Percentiles rank a stretch among this genome's conserved stretches.
These are phyloP conservation scores for Cyclophora albipunctata DNA, from an alignment of 2,888 invertebrate genomes.

Conservation along the genomic window DNA sequence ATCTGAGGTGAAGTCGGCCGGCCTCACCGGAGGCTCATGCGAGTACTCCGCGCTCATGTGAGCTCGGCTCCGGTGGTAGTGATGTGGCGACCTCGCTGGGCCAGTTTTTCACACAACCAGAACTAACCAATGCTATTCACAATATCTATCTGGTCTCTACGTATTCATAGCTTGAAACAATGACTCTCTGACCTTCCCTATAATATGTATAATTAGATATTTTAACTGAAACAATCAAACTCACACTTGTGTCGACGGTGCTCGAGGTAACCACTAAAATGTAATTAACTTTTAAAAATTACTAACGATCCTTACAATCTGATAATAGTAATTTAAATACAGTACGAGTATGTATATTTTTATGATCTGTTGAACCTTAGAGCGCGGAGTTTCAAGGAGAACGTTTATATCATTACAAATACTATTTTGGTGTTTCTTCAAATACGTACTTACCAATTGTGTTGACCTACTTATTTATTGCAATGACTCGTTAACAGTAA, in stretches of 20 bases:
- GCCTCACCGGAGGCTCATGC: not conserved
- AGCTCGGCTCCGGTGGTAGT: not conserved
- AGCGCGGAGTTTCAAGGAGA: too few relatives aligned
- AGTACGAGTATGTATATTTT: too few relatives aligned
- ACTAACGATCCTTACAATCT: too few relatives aligned
- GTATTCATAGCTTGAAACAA: slow-evolving; percentile 46
- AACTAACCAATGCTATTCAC: slow-evolving; percentile 30
- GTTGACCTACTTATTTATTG: not conserved
- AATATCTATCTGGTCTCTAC: slow-evolving; percentile 32
- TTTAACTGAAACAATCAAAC: slow-evolving; percentile 42
- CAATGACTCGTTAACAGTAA: too few relatives aligned
- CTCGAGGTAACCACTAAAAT: slow-evolving; percentile 1
- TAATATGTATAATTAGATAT: slow-evolving; percentile 46
- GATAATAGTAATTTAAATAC: too few relatives aligned
- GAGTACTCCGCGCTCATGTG: too few relatives aligned
- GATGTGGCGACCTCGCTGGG: slow-evolving; percentile 25
- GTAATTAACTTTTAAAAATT: slow-evolving; percentile 16
- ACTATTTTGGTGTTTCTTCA: not conserved
- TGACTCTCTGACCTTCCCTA: slow-evolving; percentile 54
- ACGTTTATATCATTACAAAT: not conserved
- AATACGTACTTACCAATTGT: too few relatives aligned
- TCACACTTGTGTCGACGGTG: slow-evolving; percentile 29
- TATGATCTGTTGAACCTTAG: too few relatives aligned
- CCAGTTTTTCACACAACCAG: slow-evolving; percentile 34
- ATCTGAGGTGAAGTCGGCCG: not conserved